These are phyloP conservation scores for Chorisops tibialis DNA, from an alignment of 2,888 invertebrate genomes.

Conservation along the genomic window DNA sequence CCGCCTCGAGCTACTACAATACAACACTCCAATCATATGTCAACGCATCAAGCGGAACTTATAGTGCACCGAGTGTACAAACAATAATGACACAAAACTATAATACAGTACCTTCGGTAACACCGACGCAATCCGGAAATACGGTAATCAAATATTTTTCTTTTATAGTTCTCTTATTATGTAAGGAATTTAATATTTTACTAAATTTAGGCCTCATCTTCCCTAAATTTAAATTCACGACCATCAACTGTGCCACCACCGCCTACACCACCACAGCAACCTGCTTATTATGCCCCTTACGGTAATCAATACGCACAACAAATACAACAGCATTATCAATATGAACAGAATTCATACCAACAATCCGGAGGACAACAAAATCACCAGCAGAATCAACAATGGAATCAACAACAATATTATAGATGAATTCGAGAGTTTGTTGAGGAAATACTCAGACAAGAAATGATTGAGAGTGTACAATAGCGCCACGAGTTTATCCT, in stretches of 20 bases:
- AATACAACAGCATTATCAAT: slow-evolving; percentile 26
- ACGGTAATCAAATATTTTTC: background rate
- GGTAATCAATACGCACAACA: slow-evolving; percentile 30
- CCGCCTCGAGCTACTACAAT: slow-evolving; percentile 24
- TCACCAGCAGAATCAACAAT: slow-evolving; percentile 29
- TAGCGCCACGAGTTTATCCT: background rate
- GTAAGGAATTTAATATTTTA: slow-evolving; percentile 45
- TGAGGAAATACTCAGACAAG: slow-evolving; percentile 34
- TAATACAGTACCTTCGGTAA: slow-evolving; percentile 27
- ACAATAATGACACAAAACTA: slow-evolving; percentile 31
- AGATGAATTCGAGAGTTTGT: slow-evolving; percentile 35
- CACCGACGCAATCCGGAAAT: slow-evolving; percentile 17
- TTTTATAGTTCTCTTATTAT: background rate
- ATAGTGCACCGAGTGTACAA: slow-evolving; percentile 25
- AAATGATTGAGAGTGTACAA: slow-evolving; percentile 20
- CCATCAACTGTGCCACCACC: slow-evolving; percentile 53
- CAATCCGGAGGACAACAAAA: background rate
- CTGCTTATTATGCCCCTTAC: slow-evolving; percentile 43
- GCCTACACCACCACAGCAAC: slow-evolving; percentile 41
- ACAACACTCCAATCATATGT: slow-evolving; percentile 17
- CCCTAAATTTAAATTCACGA: slow-evolving; percentile 28
- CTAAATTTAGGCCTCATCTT: slow-evolving; percentile 4
- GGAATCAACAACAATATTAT: slow-evolving; percentile 35
- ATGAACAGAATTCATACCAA: slow-evolving; percentile 21
- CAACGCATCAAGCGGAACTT: slow-evolving; percentile 20